Evolutionary conservation across 2,888 invertebrate genomes (phyloP).

Genomic region (Operophtera brumata): DNA sequence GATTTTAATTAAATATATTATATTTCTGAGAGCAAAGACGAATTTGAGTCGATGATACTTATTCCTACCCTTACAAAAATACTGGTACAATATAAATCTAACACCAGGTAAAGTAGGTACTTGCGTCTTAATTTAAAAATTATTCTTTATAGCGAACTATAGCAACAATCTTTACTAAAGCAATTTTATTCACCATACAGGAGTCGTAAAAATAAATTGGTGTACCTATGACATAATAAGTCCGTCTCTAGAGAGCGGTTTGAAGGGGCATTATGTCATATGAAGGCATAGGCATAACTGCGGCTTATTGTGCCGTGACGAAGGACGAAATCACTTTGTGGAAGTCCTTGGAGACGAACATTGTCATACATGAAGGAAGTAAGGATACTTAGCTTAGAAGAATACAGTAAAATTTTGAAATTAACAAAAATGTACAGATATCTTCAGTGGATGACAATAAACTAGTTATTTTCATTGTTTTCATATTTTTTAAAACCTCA

Average conservation of each 20-base stretch:
- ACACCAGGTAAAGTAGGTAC: background rate
- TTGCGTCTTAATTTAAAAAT: too few species aligned
- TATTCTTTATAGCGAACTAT: too few species aligned
- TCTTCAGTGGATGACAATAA: too few species aligned
- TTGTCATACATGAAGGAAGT: constrained; percentile 23
- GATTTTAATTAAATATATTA: background rate
- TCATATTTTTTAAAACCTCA: too few species aligned
- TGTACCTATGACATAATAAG: constrained; percentile 67
- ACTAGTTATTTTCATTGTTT: too few species aligned
- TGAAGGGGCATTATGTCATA: constrained; percentile 52
- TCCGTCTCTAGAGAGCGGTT: constrained; percentile 53
- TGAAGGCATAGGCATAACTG: constrained; percentile 58
- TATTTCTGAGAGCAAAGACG: background rate
- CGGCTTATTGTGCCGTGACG: constrained; percentile 54
- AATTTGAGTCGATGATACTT: background rate
- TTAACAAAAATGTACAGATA: background rate
- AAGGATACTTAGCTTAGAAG: constrained; percentile 15
- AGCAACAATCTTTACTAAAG: too few species aligned
- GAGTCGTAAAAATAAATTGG: constrained; percentile 72
- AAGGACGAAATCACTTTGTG: constrained; percentile 45
- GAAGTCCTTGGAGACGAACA: constrained; percentile 34
- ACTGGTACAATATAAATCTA: background rate
- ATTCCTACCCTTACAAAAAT: background rate
- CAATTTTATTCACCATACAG: constrained; percentile 15
- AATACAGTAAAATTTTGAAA: background rate